Base-by-base conservation (phyloP, 2,797 vertebrate genomes). In the Melanotaenia trifasciata region DNA sequence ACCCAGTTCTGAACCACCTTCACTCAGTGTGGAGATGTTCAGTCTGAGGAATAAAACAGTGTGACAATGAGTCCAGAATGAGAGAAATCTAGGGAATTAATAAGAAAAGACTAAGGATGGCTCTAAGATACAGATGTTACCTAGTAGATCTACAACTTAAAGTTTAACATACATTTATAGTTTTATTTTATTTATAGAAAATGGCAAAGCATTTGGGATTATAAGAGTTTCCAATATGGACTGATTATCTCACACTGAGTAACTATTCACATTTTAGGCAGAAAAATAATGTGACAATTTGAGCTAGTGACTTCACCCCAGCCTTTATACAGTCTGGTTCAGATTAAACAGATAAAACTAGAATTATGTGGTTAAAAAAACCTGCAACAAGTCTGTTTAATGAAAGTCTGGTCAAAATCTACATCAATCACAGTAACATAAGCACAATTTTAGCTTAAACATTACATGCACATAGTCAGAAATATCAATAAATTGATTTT, bases 21-120 rank as follows among this genome's bases (percentile, higher is more conserved):
- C 64, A 32, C 22, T 45, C 22, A 70, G 51, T 5, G 64, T 45
- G 57, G 87, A 92, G 65, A 54, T 35, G 83, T 93, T 93, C 64
- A 75, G 76, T 32, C 87, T 85, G 79, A 67, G 62, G 0, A 56
- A 71, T 8, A 75, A 64, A 84, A 73, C 0, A 4, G 12, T 18
- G 28, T 0, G 5, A 64, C 11, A 74, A 51, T 63, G 9, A 30
- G 40, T 38, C 20, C 12, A 5, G 1, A 40, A 58, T 56, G 12
- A 32, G 59, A 70, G 1, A 47, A 24, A 43, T 51, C 6, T 38
- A 3, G 5, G 8, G 16, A 13, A 32, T 56, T 47, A 32, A 8
- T 40, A 33, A 33, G n/a, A 30, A 30, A 30, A 26, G 14, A 9
- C 3, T 12, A 32, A 30, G 5, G 6, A 20, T 24, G 22, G 24